These are phyloP conservation scores for Psittacara wagleri DNA, from an alignment of 2,113 vertebrate species.

Conservation along the genomic window DNA sequence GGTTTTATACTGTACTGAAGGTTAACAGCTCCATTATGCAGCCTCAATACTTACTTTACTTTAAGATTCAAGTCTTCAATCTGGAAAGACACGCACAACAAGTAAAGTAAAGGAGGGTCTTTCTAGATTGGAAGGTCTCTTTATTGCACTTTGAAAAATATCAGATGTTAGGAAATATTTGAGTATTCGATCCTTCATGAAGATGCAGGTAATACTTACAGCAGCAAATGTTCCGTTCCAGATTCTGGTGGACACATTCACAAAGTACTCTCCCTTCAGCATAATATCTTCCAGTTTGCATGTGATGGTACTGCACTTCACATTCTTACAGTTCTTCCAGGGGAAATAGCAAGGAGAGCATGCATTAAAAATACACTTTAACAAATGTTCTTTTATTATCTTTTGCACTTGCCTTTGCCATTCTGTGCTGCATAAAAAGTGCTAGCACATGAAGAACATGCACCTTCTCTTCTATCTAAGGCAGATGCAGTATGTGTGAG, in stretches of 20 bases:
- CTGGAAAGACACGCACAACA: neutral
- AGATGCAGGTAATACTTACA: constrained; percentile 72
- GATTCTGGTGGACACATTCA: constrained; percentile 87
- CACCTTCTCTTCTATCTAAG: neutral
- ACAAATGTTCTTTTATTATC: neutral
- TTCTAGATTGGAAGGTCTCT: neutral
- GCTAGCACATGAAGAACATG: neutral
- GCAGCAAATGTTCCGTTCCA: constrained; percentile 87
- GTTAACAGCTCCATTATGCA: neutral
- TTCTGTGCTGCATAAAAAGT: neutral
- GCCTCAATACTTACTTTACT: neutral
- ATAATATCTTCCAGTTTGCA: constrained; percentile 82
- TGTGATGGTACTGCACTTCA: constrained; percentile 77
- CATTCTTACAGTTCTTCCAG: constrained; percentile 82
- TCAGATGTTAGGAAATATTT: neutral
- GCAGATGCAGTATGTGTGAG: neutral
- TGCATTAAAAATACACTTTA: neutral
- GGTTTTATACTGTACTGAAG: neutral
- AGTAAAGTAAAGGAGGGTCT: neutral
- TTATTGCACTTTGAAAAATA: neutral
- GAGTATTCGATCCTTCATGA: neutral
- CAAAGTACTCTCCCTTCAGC: constrained; percentile 77
- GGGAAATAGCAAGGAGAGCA: neutral
- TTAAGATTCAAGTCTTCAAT: neutral
- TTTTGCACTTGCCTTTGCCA: neutral